phyloP scores from a whole-genome alignment of 2,113 vertebrate genomes.

The Heterotilapia buettikoferi region DNA sequence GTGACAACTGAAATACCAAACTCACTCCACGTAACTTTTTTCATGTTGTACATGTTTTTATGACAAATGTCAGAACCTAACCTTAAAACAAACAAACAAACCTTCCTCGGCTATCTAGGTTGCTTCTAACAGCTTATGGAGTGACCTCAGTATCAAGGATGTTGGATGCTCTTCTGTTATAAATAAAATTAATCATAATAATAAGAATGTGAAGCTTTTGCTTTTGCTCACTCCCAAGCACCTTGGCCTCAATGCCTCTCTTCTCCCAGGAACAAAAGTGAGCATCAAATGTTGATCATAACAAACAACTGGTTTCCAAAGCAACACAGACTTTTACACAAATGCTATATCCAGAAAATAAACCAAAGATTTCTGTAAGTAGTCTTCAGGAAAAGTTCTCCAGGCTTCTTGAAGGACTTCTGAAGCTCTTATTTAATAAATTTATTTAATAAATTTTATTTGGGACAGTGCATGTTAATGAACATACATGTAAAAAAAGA shows the following conservation, averaged over 20 bases:
- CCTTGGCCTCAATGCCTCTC: not conserved
- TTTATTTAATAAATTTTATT: too few relatives aligned
- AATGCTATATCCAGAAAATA: not conserved
- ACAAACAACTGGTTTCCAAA: not conserved
- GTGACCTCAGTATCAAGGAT: not conserved
- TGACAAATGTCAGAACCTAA: not conserved
- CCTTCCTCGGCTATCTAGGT: not conserved
- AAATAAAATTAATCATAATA: not conserved
- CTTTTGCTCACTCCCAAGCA: not conserved
- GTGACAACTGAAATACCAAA: not conserved
- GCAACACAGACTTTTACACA: not conserved
- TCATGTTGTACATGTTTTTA: not conserved
- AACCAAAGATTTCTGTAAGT: not conserved
- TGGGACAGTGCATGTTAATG: too few relatives aligned
- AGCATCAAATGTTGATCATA: not conserved
- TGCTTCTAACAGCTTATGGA: not conserved
- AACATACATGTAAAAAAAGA: too few relatives aligned
- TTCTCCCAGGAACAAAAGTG: not conserved
- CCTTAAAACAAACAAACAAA: not conserved
- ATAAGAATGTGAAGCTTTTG: not conserved
- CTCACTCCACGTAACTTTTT: not conserved
- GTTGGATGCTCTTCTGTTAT: not conserved
- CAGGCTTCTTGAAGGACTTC: not conserved
- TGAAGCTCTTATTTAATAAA: not conserved
- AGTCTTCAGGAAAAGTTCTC: not conserved